Evolutionary conservation across 2,113 vertebrate species (phyloP).

Genomic region (Gobius niger): DNA sequence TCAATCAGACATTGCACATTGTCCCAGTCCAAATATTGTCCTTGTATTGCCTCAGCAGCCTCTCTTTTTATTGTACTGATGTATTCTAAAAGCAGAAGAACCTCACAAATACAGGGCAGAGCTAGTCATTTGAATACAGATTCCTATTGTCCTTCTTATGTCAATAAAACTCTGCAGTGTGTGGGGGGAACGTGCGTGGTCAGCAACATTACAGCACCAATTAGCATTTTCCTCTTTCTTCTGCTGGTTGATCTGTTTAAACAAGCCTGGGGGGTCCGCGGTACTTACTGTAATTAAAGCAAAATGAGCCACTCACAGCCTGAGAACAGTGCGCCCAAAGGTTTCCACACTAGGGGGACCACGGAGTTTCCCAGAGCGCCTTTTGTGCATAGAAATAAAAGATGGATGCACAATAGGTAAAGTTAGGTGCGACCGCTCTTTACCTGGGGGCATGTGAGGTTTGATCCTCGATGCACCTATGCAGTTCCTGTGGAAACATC

Average conservation of each 20-base stretch:
- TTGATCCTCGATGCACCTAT: slow-evolving; percentile 23
- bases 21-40: slow-evolving; percentile 3
- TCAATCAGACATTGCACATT: neutral
- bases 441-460: slow-evolving; percentile 13
- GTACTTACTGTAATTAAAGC: slow-evolving; percentile 76
- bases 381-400: slow-evolving; percentile 48
- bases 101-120: slow-evolving; percentile 39
- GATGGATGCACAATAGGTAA: slow-evolving; percentile 31
- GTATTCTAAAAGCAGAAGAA: slow-evolving; percentile 9
- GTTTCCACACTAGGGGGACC: slow-evolving; percentile 42
- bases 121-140: slow-evolving; percentile 70
- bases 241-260: slow-evolving; percentile 74
- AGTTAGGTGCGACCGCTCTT: slow-evolving; percentile 30
- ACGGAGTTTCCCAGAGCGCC: slow-evolving; percentile 47
- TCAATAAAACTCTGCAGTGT: slow-evolving; percentile 74
- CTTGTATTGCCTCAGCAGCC: slow-evolving; percentile 29
- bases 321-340: slow-evolving; percentile 53
- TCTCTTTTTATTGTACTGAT: slow-evolving; percentile 27
- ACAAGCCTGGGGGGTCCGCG: slow-evolving; percentile 71
- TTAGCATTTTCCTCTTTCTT: slow-evolving; percentile 78
- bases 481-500: slow-evolving; percentile 24
- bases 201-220: slow-evolving; percentile 75
- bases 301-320: slow-evolving; percentile 58
- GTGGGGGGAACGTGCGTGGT: slow-evolving; percentile 64
- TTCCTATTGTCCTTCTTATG: slow-evolving; percentile 75